Evolutionary conservation across 2,888 invertebrate genomes (phyloP), one percentile per base, ranked within the genome.

Genomic region (Nyleta sp.): DNA sequence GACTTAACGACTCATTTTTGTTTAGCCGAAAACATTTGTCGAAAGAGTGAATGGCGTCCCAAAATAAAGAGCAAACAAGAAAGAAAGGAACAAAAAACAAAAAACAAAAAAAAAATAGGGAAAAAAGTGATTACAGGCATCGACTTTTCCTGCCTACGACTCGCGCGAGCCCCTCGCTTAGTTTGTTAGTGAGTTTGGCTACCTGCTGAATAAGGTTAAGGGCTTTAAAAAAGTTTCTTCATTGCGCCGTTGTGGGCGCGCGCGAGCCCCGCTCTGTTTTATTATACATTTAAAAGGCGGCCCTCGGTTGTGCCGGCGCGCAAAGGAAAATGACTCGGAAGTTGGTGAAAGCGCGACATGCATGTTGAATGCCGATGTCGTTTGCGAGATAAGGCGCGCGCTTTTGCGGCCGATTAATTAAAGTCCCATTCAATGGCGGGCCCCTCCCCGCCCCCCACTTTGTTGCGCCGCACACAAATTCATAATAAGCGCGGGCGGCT

Each of bases 161-260:
- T n/a, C 28, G 28, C 6, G 28, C 82, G 82, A 85, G 85, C 81
- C 81, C 83, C 80, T 83, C 83, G 82, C 85, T 86, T 84, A 85
- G 83, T 86, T 85, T 84, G 83, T 84, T 84, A 85, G 83, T 80
- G 83, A 85, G 84, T 85, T 85, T 83, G 83, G 84, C 84, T 85
- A 81, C 82, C 78, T 80, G 81, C 83, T 81, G 83, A 85, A 84
- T 85, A 84, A 85, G 85, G 85, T 84, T 85, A 84, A 85, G 83
- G 82, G 84, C 82, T 85, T 86, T 84, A 78, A 85, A 55, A 83
- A 86, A 85, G 81, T 85, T 85, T 83, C 79, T 82, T 83, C 83
- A 83, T 84, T 81, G 81, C 78, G 52, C 60, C 48, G 81, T 67
- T 52, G 72, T 31, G 62, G 59, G 72, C 52, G 55, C 65, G 78